phyloP scores from a whole-genome alignment of 2,797 vertebrate species.

The Rhodeus uyekii region DNA sequence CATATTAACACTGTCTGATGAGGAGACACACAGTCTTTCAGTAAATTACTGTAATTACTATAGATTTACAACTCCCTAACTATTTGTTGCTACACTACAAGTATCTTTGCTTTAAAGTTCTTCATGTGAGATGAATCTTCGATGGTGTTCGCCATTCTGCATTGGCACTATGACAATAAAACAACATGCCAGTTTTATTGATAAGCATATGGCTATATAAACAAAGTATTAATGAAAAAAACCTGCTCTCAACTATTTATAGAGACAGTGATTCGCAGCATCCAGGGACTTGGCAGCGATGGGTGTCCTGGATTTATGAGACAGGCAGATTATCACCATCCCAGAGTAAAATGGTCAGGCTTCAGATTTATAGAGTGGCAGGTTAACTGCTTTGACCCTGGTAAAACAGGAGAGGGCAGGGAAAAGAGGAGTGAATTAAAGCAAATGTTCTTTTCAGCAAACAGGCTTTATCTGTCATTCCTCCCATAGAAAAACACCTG shows the following conservation, averaged over 20 bases:
- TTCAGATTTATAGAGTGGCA: slow-evolving; percentile 48
- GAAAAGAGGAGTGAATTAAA: slow-evolving; percentile 38
- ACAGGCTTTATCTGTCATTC: background rate
- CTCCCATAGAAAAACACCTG: background rate
- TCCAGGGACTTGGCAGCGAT: background rate
- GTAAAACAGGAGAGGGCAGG: slow-evolving; percentile 18
- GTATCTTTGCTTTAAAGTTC: background rate
- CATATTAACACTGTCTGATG: background rate
- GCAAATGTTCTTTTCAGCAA: slow-evolving; percentile 33
- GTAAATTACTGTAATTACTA: slow-evolving; percentile 6
- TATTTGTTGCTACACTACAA: background rate
- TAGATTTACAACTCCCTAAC: background rate
- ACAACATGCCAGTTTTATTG: background rate
- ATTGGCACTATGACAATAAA: no score
- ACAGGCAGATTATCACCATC: slow-evolving; percentile 33
- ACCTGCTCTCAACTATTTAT: background rate
- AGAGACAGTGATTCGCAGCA: slow-evolving; percentile 13
- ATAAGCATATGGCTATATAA: background rate
- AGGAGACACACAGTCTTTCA: background rate
- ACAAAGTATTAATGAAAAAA: background rate
- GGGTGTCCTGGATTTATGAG: slow-evolving; percentile 41
- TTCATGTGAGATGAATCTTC: background rate
- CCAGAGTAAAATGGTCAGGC: slow-evolving; percentile 20
- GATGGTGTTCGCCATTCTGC: background rate
- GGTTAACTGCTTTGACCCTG: slow-evolving; percentile 49